Conservation (phyloP, 2,888 invertebrate species). For the Cryptus viduatorius region DNA sequence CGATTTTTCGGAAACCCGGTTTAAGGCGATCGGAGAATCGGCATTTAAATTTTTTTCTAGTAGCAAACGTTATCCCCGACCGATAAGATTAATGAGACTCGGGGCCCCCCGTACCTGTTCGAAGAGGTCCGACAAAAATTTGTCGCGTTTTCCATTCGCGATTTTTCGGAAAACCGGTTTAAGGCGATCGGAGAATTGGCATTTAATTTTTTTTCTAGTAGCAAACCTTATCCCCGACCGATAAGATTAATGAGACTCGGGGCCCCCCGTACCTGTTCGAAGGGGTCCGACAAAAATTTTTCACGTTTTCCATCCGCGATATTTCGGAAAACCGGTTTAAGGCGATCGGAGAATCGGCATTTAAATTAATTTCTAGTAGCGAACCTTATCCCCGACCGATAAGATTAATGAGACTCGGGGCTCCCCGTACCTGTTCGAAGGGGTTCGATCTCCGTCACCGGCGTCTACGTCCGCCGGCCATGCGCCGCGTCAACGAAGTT, state of each 20-base stretch:
- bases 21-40: not conserved
- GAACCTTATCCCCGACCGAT: not conserved
- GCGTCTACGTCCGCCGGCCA: not conserved
- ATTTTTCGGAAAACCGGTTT: too few relatives aligned
- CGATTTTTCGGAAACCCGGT: too few relatives aligned
- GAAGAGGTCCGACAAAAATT: not conserved
- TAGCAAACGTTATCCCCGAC: not conserved
- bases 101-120: not conserved
- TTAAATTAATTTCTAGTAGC: not conserved
- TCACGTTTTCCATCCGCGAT: too few relatives aligned
- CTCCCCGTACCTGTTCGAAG: not conserved
- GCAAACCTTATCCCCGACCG: not conserved
- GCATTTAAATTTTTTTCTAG: not conserved
- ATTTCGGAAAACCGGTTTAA: too few relatives aligned
- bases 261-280: not conserved
- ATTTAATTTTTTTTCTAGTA: not conserved
- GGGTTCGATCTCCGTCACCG: not conserved
- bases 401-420: not conserved
- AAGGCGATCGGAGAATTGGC: too few relatives aligned
- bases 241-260: not conserved
- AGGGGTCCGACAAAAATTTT: not conserved
- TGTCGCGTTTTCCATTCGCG: too few relatives aligned
- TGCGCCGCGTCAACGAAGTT: constrained; percentile 19
- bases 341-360: not conserved
- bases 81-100: not conserved